Evolutionary conservation across 2,888 invertebrate species (phyloP).

Genomic region (Tillus elongatus): DNA sequence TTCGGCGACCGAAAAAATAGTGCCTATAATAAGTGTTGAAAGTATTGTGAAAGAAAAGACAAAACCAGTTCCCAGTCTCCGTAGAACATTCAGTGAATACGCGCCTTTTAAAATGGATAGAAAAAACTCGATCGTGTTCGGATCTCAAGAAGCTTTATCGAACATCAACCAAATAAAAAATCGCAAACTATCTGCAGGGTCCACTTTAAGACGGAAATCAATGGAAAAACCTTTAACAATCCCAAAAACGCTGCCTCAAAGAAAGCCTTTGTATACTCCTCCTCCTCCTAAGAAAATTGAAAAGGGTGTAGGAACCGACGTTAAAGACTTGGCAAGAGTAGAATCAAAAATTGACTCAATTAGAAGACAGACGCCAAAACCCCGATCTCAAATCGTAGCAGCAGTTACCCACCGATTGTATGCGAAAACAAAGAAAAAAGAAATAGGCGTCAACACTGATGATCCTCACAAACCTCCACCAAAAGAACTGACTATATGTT

Average conservation of each 20-base stretch:
- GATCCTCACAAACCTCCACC: constrained; percentile 23
- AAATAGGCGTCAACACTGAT: constrained; percentile 35
- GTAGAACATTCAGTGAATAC: constrained; percentile 33
- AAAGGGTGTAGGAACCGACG: constrained; percentile 25
- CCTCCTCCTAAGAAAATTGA: constrained; percentile 19
- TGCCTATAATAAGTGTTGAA: constrained; percentile 36
- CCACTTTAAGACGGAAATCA: not conserved
- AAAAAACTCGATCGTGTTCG: constrained; percentile 21
- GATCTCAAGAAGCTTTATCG: constrained; percentile 27
- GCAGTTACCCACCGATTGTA: constrained; percentile 62
- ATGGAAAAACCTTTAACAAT: constrained; percentile 2
- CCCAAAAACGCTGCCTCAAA: too few relatives aligned
- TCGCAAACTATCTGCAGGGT: constrained; percentile 1
- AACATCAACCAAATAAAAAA: constrained; percentile 10
- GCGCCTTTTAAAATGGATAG: constrained; percentile 24
- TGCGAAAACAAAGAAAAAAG: constrained; percentile 50
- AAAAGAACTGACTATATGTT: constrained; percentile 48
- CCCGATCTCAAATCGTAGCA: constrained; percentile 58
- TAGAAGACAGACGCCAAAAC: constrained; percentile 36
- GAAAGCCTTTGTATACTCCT: too few relatives aligned
- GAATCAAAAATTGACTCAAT: constrained; percentile 30
- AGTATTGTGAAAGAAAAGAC: constrained; percentile 23
- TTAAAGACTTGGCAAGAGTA: constrained; percentile 22
- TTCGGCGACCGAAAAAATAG: constrained; percentile 30
- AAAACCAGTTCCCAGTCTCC: constrained; percentile 24